phyloP scores from a whole-genome alignment of 2,888 invertebrate species.

The Cactoblastis cactorum region DNA sequence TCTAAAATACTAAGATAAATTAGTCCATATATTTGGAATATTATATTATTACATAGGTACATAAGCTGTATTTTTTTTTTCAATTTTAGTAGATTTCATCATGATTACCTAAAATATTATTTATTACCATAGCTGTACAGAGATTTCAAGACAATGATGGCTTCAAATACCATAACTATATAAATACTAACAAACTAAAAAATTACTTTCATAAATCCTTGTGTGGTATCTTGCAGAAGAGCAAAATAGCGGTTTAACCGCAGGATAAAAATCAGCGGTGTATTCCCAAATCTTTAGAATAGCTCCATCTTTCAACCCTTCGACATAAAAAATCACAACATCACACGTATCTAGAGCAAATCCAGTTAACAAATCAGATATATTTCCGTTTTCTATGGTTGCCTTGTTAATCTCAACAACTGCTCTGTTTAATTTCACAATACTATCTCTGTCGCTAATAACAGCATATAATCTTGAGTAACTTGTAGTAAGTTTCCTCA shows the following conservation, averaged over 20 bases:
- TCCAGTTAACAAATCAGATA: slow-evolving; percentile 47
- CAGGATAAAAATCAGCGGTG: slow-evolving; percentile 46
- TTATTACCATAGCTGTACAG: no score
- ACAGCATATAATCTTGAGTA: slow-evolving; percentile 56
- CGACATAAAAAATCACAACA: slow-evolving; percentile 47
- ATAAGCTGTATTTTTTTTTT: no score
- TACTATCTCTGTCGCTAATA: slow-evolving; percentile 32
- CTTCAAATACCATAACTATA: no score
- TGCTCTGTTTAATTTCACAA: slow-evolving; percentile 34
- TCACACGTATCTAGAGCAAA: slow-evolving; percentile 59
- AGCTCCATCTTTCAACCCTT: slow-evolving; percentile 54
- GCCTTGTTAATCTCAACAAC: slow-evolving; percentile 49
- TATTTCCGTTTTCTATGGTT: slow-evolving; percentile 22
- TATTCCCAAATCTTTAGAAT: slow-evolving; percentile 56
- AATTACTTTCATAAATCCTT: slow-evolving; percentile 7
- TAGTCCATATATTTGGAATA: no score
- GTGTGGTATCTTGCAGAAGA: slow-evolving; percentile 42
- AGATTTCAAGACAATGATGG: no score
- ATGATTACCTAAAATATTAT: no score
- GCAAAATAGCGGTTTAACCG: slow-evolving; percentile 48
- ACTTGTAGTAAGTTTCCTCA: slow-evolving; percentile 27
- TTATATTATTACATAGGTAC: no score
- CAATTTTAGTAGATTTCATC: no score
- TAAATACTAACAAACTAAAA: not conserved
- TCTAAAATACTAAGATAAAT: no score